Percentiles rank a stretch among this genome's conserved stretches.
Evolutionary conservation across 2,888 invertebrate genomes (phyloP).

Genomic region (Agrochola lychnidis): DNA sequence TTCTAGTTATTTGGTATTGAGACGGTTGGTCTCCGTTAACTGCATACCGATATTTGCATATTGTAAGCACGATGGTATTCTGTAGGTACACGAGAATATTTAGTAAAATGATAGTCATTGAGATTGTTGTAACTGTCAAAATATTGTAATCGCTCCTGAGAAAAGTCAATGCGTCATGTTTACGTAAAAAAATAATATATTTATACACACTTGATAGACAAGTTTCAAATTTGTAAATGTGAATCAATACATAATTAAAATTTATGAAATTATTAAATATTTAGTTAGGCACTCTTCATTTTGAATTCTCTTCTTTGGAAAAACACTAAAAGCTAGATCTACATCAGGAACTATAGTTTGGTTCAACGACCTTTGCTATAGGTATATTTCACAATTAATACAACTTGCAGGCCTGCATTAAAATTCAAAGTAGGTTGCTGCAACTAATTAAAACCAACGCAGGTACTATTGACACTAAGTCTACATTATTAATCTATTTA

Average conservation of each 20-base stretch:
- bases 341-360: not conserved
- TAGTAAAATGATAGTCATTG: conserved; percentile 29
- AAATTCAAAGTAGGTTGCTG: conserved; percentile 51
- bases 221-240: not conserved
- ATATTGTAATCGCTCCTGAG: not conserved
- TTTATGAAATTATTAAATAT: not conserved
- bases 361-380: conserved; percentile 18
- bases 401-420: conserved; percentile 37
- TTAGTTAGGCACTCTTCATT: not conserved
- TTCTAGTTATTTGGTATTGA: conserved; percentile 72
- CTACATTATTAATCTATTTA: conserved; percentile 52
- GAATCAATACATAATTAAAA: not conserved
- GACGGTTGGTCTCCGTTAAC: conserved; percentile 75
- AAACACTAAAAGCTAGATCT: not conserved
- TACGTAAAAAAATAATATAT: no score
- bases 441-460: conserved; percentile 53
- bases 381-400: conserved; percentile 43
- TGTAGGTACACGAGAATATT: conserved; percentile 45
- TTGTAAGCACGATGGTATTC: conserved; percentile 65
- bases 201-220: not conserved
- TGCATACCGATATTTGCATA: conserved; percentile 80
- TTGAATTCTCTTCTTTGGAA: not conserved
- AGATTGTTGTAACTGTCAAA: conserved; percentile 9
- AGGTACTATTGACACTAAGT: conserved; percentile 44
- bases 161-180: not conserved